Evolutionary conservation across 2,113 vertebrate species (phyloP).

Genomic region (Heliornis fulica): DNA sequence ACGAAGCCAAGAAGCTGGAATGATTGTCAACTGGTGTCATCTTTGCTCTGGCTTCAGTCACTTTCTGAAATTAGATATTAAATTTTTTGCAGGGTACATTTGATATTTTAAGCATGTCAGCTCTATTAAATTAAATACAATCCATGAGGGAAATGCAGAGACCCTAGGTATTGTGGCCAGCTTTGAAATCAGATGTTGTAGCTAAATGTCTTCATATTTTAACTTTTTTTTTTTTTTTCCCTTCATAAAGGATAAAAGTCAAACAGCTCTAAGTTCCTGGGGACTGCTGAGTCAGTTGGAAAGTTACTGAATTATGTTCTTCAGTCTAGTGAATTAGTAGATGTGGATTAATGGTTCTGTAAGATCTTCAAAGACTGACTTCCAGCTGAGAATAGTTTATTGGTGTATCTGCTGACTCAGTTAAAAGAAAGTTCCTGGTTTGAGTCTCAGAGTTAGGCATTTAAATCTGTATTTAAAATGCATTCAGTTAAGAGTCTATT

Average conservation of each 20-base stretch:
- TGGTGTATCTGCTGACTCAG: neutral
- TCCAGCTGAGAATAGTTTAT: neutral
- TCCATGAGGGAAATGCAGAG: neutral
- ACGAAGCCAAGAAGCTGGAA: neutral
- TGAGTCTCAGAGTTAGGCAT: neutral
- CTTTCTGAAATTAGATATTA: neutral
- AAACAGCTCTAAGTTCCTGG: neutral
- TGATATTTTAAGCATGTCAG: neutral
- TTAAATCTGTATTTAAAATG: neutral
- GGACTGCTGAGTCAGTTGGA: neutral
- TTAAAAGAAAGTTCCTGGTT: neutral
- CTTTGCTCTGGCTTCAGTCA: neutral
- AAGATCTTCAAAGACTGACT: neutral
- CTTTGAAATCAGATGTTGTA: neutral
- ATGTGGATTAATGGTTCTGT: neutral
- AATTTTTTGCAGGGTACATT: neutral
- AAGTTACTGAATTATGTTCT: slow-evolving; percentile 21
- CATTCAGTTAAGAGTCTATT: neutral
- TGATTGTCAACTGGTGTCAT: neutral
- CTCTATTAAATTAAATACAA: neutral
- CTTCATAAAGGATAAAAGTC: neutral
- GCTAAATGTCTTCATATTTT: neutral
- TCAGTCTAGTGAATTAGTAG: neutral
- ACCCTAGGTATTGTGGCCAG: neutral
- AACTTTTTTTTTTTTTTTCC: too few species aligned